Base-by-base conservation (phyloP, 2,888 invertebrate genomes). In the Xestia rhomboidea region DNA sequence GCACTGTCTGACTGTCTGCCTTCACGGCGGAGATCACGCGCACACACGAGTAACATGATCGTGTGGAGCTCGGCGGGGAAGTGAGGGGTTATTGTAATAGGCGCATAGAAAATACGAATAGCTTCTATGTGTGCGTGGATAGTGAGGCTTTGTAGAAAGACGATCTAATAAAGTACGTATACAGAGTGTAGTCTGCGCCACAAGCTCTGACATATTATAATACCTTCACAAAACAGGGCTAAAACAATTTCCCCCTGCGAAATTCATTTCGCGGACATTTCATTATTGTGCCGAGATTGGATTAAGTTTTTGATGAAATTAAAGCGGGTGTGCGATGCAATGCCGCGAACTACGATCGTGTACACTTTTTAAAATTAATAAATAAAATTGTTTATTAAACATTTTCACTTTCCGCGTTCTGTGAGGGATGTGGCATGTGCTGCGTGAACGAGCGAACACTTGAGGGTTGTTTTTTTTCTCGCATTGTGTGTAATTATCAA, bases 291-390 rank as follows among this genome's bases (percentile, higher is more conserved):
- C 63, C 67, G 69, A 81, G 82, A 89, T 88, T 85, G 87, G 83
- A 89, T 90, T 85, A 88, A 84, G 88, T 87, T 86, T 83, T 87
- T 89, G 82, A 89, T 90, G 79, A 82, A 87, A 87, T 90, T 87
- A 86, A 85, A 84, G 77, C 77, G 78, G 75, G 60, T 69, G 67
- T 64, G 79, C 66, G 80, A 79, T 85, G 81, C 86, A 77, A 82
- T 76, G 71, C 71, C 66, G 49, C 64, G 57, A 76, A 79, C 82
- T 82, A 57, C 44, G 60, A 64, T 49, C 74, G 69, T 34, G 49
- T 67, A 34, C 18, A 46, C 49, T 71, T 84, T 76, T 68, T 66
- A 68, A 73, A 64, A 63, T 54, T 68, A 54, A 69, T 49, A 70
- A 60, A 73, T 51, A 71, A 76, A 64, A 64, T 83, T n/a, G 46